phyloP scores from a whole-genome alignment of 2,888 invertebrate genomes.

The Acrobeloides nanus region DNA sequence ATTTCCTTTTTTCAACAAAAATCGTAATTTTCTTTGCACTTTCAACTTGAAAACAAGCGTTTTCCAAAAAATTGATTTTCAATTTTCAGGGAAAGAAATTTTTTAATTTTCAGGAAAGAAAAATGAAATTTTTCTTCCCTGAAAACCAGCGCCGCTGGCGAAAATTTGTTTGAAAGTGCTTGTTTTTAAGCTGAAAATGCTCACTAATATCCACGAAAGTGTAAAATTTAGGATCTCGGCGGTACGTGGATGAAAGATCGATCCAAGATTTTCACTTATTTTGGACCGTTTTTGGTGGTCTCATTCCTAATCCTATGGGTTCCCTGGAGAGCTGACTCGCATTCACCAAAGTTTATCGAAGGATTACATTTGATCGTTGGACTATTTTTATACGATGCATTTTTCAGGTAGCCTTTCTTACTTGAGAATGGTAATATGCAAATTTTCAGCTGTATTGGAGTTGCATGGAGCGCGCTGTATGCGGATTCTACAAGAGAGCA shows the following conservation, averaged over 20 bases:
- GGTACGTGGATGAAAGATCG: constrained; percentile 53
- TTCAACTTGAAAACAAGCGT: too few species aligned
- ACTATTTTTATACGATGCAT: constrained; percentile 57
- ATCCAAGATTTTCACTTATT: constrained; percentile 54
- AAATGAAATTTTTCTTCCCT: too few species aligned
- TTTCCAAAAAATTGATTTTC: too few species aligned
- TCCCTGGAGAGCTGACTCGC: constrained; percentile 29
- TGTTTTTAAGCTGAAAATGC: constrained; percentile 3
- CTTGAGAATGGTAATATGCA: not conserved
- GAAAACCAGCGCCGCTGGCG: too few species aligned
- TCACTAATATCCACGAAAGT: constrained; percentile 29
- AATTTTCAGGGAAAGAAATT: too few species aligned
- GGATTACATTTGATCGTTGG: constrained; percentile 56
- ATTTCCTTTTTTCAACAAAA: too few species aligned
- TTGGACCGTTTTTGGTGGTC: constrained; percentile 55
- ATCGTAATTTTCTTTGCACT: too few species aligned
- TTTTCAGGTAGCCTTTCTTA: constrained; percentile 53
- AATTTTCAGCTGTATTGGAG: constrained; percentile 42
- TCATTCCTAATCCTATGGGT: constrained; percentile 55
- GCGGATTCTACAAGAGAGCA: constrained; percentile 49
- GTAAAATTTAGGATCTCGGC: constrained; percentile 47
- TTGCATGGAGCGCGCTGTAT: constrained; percentile 50
- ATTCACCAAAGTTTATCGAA: constrained; percentile 42
- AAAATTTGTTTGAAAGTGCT: too few species aligned
- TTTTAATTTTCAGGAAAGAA: too few species aligned